Evolutionary conservation across 2,113 vertebrate species (phyloP).

Genomic region (Corythoichthys intestinalis): DNA sequence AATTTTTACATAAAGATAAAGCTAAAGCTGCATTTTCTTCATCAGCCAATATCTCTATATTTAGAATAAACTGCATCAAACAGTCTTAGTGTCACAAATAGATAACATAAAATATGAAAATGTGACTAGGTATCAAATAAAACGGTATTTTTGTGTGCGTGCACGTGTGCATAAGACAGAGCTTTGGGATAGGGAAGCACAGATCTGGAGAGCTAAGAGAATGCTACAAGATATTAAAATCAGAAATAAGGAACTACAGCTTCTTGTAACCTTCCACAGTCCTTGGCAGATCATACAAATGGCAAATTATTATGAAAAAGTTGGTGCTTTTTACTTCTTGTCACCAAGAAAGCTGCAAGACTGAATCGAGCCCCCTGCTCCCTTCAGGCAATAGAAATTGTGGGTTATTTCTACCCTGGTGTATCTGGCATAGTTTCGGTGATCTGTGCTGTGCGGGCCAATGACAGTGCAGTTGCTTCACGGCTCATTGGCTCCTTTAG

Average conservation of each 20-base stretch:
- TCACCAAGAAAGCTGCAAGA: constrained; percentile 18
- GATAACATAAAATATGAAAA: not conserved
- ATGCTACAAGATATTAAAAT: not conserved
- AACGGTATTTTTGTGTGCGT: not conserved
- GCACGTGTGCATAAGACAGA: not conserved
- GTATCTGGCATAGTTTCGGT: constrained; percentile 63
- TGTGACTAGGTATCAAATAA: too few species aligned
- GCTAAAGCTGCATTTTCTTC: not conserved
- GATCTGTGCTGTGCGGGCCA: constrained; percentile 42
- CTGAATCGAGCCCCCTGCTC: constrained; percentile 12
- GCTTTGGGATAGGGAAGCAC: not conserved
- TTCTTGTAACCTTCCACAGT: not conserved
- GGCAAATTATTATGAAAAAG: constrained; percentile 31
- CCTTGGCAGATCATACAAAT: constrained; percentile 23
- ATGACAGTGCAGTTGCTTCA: constrained; percentile 44
- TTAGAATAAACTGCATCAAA: not conserved
- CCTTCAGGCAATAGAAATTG: constrained; percentile 46
- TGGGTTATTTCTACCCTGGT: constrained; percentile 53
- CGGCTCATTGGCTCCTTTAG: constrained; percentile 53
- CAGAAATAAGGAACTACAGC: not conserved
- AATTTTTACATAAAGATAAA: too few species aligned
- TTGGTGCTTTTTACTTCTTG: constrained; percentile 27
- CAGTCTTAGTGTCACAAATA: not conserved
- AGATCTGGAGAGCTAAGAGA: not conserved
- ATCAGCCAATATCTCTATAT: not conserved